These are phyloP conservation scores for Pogona vitticeps DNA, from an alignment of 2,113 vertebrate genomes.

Conservation along the genomic window DNA sequence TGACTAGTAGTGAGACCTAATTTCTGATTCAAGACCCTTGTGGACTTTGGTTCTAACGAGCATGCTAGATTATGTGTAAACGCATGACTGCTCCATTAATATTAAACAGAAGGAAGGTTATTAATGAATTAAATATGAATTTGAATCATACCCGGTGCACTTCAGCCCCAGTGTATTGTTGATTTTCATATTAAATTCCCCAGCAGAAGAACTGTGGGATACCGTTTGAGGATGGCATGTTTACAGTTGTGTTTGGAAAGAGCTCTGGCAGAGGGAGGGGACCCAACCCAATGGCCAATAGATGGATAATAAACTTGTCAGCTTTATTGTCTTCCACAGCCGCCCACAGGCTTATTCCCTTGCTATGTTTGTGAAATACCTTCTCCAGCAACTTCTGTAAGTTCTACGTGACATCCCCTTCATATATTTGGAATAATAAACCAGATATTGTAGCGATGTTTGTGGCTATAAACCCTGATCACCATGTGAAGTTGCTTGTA, in stretches of 20 bases:
- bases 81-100: slow-evolving; percentile 6
- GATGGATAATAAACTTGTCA: slow-evolving; percentile 16
- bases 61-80: rapidly evolving
- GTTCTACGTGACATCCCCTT: neutral
- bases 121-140: slow-evolving; percentile 37
- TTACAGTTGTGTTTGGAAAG: slow-evolving; percentile 11
- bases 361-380: neutral
- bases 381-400: neutral
- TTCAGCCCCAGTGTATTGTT: rapidly evolving
- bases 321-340: neutral
- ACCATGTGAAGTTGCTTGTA: neutral
- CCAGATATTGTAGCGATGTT: neutral
- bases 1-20: neutral
- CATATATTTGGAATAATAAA: neutral
- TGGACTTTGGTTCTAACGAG: neutral
- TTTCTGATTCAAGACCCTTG: neutral
- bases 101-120: slow-evolving; percentile 25
- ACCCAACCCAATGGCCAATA: neutral
- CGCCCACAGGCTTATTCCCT: neutral
- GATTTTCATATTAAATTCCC: slow-evolving; percentile 12
- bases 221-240: slow-evolving; percentile 4
- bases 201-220: slow-evolving; percentile 11
- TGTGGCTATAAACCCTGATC: neutral
- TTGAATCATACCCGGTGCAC: slow-evolving; percentile 12
- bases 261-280: neutral